Base-by-base conservation (phyloP, 2,888 invertebrate species). In the Amaurobius ferox region DNA sequence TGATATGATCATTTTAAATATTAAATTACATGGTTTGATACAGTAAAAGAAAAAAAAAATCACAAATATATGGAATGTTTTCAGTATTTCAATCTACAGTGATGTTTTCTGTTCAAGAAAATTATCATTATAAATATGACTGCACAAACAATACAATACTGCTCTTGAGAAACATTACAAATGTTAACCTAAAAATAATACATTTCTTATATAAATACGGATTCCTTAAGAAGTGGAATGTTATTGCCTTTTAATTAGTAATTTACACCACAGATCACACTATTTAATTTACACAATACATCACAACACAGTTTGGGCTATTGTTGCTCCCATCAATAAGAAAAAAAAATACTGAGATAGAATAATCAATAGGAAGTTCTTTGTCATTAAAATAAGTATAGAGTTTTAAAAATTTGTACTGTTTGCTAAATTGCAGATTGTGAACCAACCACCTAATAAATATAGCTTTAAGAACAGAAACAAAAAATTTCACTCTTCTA, bases 1-100 rank as follows among this genome's bases (percentile, higher is more conserved):
- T 77, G 77, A 77, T 29, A 68, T 35, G 32, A 68, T 68, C 11
- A 68, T 5, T 77, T 67, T 77, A 77, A 77, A 77, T 68, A 77
- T 77, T 77, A 77, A 77, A 77, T 77, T 67, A 77, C 77, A 32
- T 67, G 29, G 55, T 68, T 32, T 32, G 16, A n/a, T 68, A 61
- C 29, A 19, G 16, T 70, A 28, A 16, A 28, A 7, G n/a, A n/a
- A 7, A 35, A 35, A 66, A 74, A 76, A 77, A 77, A 67, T 35
- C 48, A 77, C 67, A 77, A 77, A 32, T 44, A 73, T 39, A 77
- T 77, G 77, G 77, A 77, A 77, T 77, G 77, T 77, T 55, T 55
- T 55, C n/a, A 55, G 23, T 23, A 55, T 5, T 55, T 55, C 55
- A 55, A 44, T 23, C 55, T 55, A 55, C 23, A 55, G 5, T 16